A percentile compares a stretch with the other conserved stretches of the same genome.
These are phyloP conservation scores for Hypomecis punctinalis DNA, from an alignment of 2,888 invertebrate genomes.

Conservation along the genomic window DNA sequence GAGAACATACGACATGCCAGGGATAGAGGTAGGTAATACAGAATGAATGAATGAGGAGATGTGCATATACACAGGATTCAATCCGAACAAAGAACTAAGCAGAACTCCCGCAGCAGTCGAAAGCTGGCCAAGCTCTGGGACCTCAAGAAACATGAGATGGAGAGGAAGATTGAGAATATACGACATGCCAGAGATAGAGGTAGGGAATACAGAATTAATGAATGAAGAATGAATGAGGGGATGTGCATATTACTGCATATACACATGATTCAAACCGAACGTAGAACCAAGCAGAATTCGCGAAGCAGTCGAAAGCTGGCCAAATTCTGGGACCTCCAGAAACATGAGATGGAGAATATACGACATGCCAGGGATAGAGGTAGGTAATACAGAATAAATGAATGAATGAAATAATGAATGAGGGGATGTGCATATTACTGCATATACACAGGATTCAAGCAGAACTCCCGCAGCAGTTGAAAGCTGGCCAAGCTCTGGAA, in stretches of 20 bases:
- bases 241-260: conserved; percentile 63
- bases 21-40: conserved; percentile 70
- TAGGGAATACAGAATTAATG: conserved; percentile 57
- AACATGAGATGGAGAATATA: conserved; percentile 84
- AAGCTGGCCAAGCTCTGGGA: background rate
- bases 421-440: too few species aligned
- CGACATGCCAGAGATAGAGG: conserved; percentile 73
- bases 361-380: conserved; percentile 73
- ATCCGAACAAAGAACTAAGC: conserved; percentile 80
- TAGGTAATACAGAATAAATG: conserved; percentile 58
- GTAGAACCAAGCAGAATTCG: conserved; percentile 75
- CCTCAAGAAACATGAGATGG: conserved; percentile 57
- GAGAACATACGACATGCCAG: conserved; percentile 80
- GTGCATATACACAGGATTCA: conserved; percentile 83
- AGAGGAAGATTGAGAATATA: conserved; percentile 84
- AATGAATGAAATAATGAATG: background rate
- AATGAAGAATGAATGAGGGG: background rate
- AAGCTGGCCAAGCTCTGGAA: background rate
- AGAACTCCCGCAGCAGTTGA: conserved; percentile 49
- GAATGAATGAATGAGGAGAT: background rate
- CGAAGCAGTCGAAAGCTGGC: conserved; percentile 79
- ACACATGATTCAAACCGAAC: conserved; percentile 85
- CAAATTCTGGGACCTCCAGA: conserved; percentile 78
- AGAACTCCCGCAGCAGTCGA: conserved; percentile 49
- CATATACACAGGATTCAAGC: conserved; percentile 84